A percentile compares a stretch with the other conserved stretches of the same genome.
Conservation (phyloP, 2,888 invertebrate genomes). For the Cerceris rybyensis region DNA sequence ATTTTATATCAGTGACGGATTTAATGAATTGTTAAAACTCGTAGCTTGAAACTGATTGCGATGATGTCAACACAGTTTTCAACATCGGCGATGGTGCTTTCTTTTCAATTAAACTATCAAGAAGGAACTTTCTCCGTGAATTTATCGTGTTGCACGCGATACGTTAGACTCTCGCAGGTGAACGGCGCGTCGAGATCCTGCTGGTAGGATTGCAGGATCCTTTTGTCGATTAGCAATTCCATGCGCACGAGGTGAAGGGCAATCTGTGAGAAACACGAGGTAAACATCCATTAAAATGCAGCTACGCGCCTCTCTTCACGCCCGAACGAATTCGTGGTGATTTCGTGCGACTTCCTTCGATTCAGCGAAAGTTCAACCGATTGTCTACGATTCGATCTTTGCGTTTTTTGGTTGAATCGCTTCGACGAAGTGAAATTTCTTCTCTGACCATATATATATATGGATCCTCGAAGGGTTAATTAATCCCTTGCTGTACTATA, state of each 20-base stretch:
- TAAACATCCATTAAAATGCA: neutral
- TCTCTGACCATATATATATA: too few relatives aligned
- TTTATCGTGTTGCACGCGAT: constrained; percentile 11
- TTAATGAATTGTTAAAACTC: too few relatives aligned
- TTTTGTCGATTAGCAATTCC: constrained; percentile 31
- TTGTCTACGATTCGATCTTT: too few relatives aligned
- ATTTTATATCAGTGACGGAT: too few relatives aligned
- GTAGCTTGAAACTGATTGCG: neutral
- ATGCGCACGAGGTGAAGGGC: constrained; percentile 41
- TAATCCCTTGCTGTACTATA: too few relatives aligned
- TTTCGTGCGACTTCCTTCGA: too few relatives aligned
- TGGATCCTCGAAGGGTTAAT: too few relatives aligned
- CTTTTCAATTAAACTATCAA: neutral
- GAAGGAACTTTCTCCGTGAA: constrained; percentile 28
- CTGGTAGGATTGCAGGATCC: constrained; percentile 30
- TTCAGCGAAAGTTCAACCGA: too few relatives aligned
- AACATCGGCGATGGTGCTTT: neutral
- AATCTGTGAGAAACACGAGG: constrained; percentile 25
- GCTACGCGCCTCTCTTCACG: neutral
- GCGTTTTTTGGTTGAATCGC: too few relatives aligned
- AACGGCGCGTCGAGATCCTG: constrained; percentile 11
- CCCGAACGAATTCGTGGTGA: neutral
- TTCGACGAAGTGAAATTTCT: too few relatives aligned
- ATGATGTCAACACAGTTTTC: neutral
- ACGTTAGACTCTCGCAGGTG: neutral